Evolutionary conservation across 1,140 invertebrate species (phyloP).

Genomic region (Mycetomoellerius zeteki): DNA sequence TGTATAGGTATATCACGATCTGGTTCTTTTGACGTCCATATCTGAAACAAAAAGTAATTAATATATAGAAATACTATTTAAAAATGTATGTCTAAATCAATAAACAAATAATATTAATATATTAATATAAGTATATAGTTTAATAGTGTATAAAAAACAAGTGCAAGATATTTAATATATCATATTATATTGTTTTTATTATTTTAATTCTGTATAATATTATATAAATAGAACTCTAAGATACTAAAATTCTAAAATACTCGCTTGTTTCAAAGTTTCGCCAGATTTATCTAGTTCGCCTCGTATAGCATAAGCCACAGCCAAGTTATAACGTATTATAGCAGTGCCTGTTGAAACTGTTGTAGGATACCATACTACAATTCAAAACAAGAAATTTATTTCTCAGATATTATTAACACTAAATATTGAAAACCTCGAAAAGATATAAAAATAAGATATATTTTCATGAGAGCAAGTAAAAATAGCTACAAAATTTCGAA

Average conservation of each 20-base stretch:
- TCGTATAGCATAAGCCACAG: slow-evolving; percentile 92
- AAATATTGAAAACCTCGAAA: slow-evolving; percentile 15
- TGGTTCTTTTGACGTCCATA: slow-evolving; percentile 88
- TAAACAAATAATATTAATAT: no score
- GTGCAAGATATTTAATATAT: background rate
- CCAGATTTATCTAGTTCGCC: slow-evolving; percentile 93
- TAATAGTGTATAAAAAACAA: background rate
- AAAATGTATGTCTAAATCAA: background rate
- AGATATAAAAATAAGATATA: background rate
- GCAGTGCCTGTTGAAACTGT: slow-evolving; percentile 89
- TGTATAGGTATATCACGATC: slow-evolving; percentile 91
- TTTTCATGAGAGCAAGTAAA: background rate
- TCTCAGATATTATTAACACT: background rate
- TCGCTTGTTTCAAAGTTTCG: slow-evolving; percentile 89
- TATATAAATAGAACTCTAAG: background rate
- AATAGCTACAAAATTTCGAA: background rate
- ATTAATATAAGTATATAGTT: no score
- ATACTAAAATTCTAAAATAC: slow-evolving; percentile 10
- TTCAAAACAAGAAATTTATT: slow-evolving; percentile 35
- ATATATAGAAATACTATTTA: background rate
- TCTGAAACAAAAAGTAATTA: slow-evolving; percentile 80
- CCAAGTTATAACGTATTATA: slow-evolving; percentile 93
- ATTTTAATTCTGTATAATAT: background rate
- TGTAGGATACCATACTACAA: slow-evolving; percentile 90
- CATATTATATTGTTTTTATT: background rate